Percentiles rank a stretch among this genome's conserved stretches.
phyloP scores from a whole-genome alignment of 2,888 invertebrate species.

The Andrena praecox region DNA sequence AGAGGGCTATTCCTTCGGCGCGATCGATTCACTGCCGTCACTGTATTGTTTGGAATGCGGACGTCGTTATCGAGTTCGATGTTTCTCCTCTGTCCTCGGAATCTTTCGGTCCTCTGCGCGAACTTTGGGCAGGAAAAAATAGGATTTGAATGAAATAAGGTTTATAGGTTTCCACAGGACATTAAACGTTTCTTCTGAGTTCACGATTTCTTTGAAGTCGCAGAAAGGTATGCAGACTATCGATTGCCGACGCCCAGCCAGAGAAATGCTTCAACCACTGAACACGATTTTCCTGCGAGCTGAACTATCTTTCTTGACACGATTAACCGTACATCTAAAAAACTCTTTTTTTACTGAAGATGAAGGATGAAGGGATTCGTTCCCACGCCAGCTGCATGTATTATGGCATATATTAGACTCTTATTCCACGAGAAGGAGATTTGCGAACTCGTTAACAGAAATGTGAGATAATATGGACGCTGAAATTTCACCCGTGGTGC shows the following conservation, averaged over 20 bases:
- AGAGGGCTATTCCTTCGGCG: constrained; percentile 39
- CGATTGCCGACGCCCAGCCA: not conserved
- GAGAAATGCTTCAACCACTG: not conserved
- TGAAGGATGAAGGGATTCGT: not conserved
- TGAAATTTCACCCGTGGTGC: not conserved
- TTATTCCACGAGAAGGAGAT: not conserved
- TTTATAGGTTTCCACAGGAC: constrained; percentile 18
- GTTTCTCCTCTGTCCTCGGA: constrained; percentile 24
- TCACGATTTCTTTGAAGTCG: not conserved
- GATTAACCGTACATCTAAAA: not conserved
- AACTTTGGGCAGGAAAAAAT: not conserved
- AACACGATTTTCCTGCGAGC: constrained; percentile 4
- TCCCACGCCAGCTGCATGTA: constrained; percentile 1
- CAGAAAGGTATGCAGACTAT: constrained; percentile 6
- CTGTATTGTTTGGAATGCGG: constrained; percentile 46
- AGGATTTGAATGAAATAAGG: not conserved
- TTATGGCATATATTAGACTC: not conserved
- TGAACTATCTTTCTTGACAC: not conserved
- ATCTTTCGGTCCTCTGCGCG: constrained; percentile 6
- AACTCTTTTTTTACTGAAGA: not conserved
- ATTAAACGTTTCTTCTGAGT: not conserved
- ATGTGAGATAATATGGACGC: not conserved
- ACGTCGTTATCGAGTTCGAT: constrained; percentile 42
- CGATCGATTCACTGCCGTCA: constrained; percentile 51
- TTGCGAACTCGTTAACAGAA: not conserved